Evolutionary conservation across 2,113 vertebrate genomes (phyloP), one percentile per base, ranked within the genome.

Genomic region (Propithecus coquereli): DNA sequence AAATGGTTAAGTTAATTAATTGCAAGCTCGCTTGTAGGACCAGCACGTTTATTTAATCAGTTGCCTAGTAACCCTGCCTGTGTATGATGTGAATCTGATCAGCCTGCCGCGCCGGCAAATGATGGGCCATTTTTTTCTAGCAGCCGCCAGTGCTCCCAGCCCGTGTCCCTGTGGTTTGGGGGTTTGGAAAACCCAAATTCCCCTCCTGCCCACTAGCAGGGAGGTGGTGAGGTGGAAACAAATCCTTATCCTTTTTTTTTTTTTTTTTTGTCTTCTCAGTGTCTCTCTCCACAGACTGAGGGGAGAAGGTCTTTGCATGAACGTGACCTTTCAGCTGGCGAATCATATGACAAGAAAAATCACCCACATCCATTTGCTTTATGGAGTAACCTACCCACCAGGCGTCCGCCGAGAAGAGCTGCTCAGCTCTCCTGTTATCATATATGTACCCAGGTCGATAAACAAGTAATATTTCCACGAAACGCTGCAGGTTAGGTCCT

Each of bases 1-100:
- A 99, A 99, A 98, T 97, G 98, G 98, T 98, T 98, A 98, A 97
- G 98, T 98, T 98, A 99, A 99, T 99, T 99, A 99, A 99, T 98
- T 98, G 98, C 96, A 96, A 98, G 98, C 98, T 96, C 86, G 98
- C 98, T 98, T 98, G 98, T 98, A 98, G 98, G 98, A 98, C 98
- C 98, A 20, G 98, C 98, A 98, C 98, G 93, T 98, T 98, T 98
- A 98, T 99, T 99, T 99, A 98, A 99, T 99, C 98, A 99, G 98
- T 99, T 99, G 98, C 98, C 98, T 99, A 98, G 98, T 99, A 99
- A 99, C 98, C 97, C 98, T 98, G 96, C 94, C 97, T 91, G 98
- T 73, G 95, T 98, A 96, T 95, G 98, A 98, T 98, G 98, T 97
- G 98, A 98, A 98, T 98, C 98, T 93, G 98, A 99, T 98, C 98